These are phyloP conservation scores for Drosophila fulvimacula DNA, from an alignment of 2,888 invertebrate genomes.

Conservation along the genomic window DNA sequence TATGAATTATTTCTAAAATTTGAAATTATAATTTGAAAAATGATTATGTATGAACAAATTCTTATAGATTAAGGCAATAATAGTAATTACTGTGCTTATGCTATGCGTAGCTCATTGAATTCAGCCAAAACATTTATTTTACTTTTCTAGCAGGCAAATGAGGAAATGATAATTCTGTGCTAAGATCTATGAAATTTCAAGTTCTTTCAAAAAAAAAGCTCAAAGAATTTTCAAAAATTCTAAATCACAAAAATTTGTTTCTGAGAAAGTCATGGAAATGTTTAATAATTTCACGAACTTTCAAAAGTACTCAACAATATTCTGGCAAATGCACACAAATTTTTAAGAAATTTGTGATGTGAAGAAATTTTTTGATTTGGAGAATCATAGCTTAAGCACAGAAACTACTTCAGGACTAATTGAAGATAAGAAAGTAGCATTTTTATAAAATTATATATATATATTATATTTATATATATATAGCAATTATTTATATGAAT, in stretches of 20 bases:
- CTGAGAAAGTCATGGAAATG: no score
- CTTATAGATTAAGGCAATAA: slow-evolving; percentile 22
- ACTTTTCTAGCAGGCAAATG: not conserved
- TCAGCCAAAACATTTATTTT: not conserved
- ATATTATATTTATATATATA: slow-evolving; percentile 34
- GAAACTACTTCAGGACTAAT: not conserved
- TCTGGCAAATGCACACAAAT: no score
- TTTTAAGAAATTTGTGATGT: no score
- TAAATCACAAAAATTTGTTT: no score
- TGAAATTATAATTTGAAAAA: not conserved
- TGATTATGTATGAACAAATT: slow-evolving; percentile 13
- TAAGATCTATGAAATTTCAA: not conserved
- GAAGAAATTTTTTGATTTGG: not conserved
- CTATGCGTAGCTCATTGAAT: not conserved
- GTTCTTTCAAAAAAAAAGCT: not conserved
- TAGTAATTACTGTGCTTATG: slow-evolving; percentile 18
- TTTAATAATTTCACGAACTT: no score
- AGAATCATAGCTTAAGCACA: slow-evolving; percentile 17
- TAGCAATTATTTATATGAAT: slow-evolving; percentile 33
- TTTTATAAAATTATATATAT: slow-evolving; percentile 39
- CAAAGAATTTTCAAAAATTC: not conserved
- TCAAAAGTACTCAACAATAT: no score
- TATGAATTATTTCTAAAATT: not conserved
- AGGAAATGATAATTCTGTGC: not conserved
- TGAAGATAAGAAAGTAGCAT: not conserved